phyloP scores from a whole-genome alignment of 1,140 invertebrate species.

The Lepidurus couesii region DNA sequence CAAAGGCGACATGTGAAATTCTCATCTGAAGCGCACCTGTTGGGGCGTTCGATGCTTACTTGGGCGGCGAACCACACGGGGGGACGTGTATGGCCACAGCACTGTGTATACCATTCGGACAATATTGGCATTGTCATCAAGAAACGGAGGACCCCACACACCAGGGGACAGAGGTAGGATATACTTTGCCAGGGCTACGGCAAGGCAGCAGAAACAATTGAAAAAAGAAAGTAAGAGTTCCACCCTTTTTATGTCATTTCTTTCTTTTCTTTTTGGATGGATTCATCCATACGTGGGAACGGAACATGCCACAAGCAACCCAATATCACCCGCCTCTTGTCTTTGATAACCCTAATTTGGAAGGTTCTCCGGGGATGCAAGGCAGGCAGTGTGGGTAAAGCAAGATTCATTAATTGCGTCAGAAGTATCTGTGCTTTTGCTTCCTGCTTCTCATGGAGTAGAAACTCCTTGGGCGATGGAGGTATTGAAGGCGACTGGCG shows the following conservation, averaged over 20 bases:
- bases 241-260: background rate
- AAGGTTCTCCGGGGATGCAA: background rate
- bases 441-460: background rate
- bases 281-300: conserved; percentile 6
- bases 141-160: background rate
- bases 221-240: background rate
- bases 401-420: conserved; percentile 4
- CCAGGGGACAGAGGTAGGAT: background rate
- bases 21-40: conserved; percentile 13
- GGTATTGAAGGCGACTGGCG: conserved; percentile 7
- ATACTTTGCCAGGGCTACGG: background rate
- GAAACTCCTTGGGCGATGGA: background rate
- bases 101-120: conserved; percentile 16
- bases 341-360: conserved; percentile 15
- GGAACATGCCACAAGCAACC: background rate
- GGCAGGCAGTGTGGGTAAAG: background rate
- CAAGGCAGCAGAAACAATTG: background rate
- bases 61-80: conserved; percentile 12
- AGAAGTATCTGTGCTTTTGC: conserved; percentile 14
- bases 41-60: conserved; percentile 14
- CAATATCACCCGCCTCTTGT: conserved; percentile 7
- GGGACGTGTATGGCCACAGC: conserved; percentile 10
- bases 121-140: conserved; percentile 19
- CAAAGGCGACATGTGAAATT: conserved; percentile 20
- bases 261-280: background rate